Conservation (phyloP, 2,888 invertebrate species). For the Apodemia mormo region DNA sequence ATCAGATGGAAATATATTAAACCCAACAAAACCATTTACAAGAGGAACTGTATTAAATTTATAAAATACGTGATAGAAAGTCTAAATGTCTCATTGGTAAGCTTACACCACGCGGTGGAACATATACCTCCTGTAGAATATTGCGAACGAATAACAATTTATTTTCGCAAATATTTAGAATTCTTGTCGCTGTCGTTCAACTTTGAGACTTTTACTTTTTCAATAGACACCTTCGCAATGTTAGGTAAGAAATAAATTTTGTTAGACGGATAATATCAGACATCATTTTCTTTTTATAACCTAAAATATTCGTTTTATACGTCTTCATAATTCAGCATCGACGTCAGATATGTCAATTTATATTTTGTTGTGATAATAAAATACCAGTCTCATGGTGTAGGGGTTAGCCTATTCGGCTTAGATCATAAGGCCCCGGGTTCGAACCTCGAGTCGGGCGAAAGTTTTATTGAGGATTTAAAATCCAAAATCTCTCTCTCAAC, state of each 20-base stretch:
- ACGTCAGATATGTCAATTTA: neutral
- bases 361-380: no score
- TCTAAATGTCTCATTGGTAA: conserved; percentile 35
- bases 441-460: no score
- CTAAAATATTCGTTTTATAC: neutral
- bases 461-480: no score
- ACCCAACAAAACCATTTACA: conserved; percentile 29
- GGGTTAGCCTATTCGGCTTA: no score
- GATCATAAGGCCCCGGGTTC: no score
- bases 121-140: conserved; percentile 8
- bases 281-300: neutral
- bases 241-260: conserved; percentile 2
- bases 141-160: conserved; percentile 11
- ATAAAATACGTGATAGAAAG: conserved; percentile 39
- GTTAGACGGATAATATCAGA: neutral
- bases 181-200: conserved; percentile 16
- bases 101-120: conserved; percentile 1
- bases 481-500: no score
- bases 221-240: conserved; percentile 16
- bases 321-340: neutral
- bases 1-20: conserved; percentile 10
- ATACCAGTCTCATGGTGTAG: no score
- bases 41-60: conserved; percentile 39
- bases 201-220: conserved; percentile 1
- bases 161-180: conserved; percentile 17